phyloP scores from a whole-genome alignment of 2,888 invertebrate species.

The Terebella lapidaria region DNA sequence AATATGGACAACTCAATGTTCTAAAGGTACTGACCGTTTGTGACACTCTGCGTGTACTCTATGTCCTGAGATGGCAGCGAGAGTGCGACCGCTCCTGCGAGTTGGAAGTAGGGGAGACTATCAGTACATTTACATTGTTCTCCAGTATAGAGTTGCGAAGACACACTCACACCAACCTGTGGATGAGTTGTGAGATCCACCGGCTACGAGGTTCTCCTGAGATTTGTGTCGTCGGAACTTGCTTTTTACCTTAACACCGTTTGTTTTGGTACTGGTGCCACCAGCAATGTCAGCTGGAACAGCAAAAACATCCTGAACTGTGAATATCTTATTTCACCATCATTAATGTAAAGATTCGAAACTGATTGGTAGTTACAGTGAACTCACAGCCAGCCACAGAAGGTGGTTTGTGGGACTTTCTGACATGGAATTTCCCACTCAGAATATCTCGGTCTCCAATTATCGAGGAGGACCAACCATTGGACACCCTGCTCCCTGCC shows the following conservation, averaged over 20 bases:
- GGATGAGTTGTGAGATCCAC: too few relatives aligned
- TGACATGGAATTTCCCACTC: too few relatives aligned
- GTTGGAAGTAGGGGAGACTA: too few relatives aligned
- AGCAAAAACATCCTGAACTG: too few relatives aligned
- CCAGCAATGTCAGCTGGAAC: not conserved
- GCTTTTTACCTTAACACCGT: not conserved
- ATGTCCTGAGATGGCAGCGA: not conserved
- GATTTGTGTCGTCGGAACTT: conserved; percentile 1
- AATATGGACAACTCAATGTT: too few relatives aligned
- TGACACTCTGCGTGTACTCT: not conserved
- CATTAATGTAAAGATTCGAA: not conserved
- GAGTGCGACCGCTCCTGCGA: not conserved
- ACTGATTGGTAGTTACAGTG: not conserved
- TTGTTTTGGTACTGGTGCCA: not conserved
- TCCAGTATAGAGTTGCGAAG: too few relatives aligned
- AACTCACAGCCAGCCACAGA: not conserved
- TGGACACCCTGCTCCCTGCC: not conserved
- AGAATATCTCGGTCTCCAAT: not conserved
- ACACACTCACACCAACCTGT: too few relatives aligned
- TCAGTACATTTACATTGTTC: too few relatives aligned
- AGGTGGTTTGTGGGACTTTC: not conserved
- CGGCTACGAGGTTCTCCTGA: not conserved
- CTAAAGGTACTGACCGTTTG: too few relatives aligned
- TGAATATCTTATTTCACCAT: too few relatives aligned
- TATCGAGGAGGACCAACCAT: not conserved